Evolutionary conservation across 2,888 invertebrate species (phyloP).

Genomic region (Cantharis rustica): DNA sequence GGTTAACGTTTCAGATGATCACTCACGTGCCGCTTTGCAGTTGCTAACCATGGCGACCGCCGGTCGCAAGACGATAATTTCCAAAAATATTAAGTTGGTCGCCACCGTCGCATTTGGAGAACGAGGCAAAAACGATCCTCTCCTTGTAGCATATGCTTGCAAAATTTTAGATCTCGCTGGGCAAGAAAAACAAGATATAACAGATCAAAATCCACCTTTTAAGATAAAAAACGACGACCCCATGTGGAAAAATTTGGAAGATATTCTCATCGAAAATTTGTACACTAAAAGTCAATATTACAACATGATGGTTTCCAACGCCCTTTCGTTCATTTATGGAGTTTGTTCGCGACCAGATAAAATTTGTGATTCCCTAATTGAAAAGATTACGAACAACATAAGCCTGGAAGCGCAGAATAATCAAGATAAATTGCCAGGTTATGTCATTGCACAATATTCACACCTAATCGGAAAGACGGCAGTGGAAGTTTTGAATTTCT

Average conservation of each 20-base stretch:
- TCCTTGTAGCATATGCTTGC: conserved; percentile 64
- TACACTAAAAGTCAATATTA: conserved; percentile 58
- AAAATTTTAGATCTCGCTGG: conserved; percentile 61
- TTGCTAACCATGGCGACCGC: conserved; percentile 77
- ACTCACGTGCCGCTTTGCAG: conserved; percentile 75
- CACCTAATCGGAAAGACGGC: conserved; percentile 76
- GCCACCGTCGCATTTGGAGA: conserved; percentile 71
- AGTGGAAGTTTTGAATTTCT: conserved; percentile 76
- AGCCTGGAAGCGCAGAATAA: conserved; percentile 29
- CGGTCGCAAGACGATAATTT: conserved; percentile 49
- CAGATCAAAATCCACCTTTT: conserved; percentile 47
- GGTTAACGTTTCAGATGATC: conserved; percentile 69
- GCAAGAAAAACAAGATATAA: conserved; percentile 47
- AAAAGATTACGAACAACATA: conserved; percentile 20
- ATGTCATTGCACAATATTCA: conserved; percentile 42
- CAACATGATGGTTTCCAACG: conserved; percentile 62
- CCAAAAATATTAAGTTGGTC: conserved; percentile 74
- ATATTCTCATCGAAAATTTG: conserved; percentile 57
- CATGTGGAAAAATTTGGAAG: conserved; percentile 60
- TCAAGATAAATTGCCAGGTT: conserved; percentile 39
- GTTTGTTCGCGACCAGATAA: conserved; percentile 65
- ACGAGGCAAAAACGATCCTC: conserved; percentile 58
- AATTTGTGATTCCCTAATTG: conserved; percentile 49
- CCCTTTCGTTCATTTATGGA: conserved; percentile 65
- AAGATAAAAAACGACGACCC: conserved; percentile 57